phyloP scores from a whole-genome alignment of 2,113 vertebrate genomes.

The Lycocorax pyrrhopterus region DNA sequence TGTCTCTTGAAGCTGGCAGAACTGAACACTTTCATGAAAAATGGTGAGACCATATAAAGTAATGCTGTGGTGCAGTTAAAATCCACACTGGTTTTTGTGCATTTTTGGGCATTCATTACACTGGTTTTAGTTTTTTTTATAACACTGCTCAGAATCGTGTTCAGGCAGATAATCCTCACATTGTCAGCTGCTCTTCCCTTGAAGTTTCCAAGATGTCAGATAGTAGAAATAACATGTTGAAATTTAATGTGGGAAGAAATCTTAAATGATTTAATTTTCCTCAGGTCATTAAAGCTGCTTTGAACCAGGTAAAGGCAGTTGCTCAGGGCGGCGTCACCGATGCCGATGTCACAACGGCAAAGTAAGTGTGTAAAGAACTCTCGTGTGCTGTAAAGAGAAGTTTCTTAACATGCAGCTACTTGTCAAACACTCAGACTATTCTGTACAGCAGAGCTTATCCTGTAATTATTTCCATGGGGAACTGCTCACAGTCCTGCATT shows the following conservation, averaged over 20 bases:
- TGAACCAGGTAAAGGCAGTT: constrained; percentile 82
- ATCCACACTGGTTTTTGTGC: not conserved
- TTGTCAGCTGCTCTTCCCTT: not conserved
- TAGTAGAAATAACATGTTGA: not conserved
- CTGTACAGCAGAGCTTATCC: not conserved
- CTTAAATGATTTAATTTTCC: not conserved
- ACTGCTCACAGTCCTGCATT: not conserved
- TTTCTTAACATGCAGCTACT: not conserved
- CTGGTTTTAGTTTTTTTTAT: not conserved
- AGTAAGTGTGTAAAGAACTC: constrained; percentile 76
- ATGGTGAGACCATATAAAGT: not conserved
- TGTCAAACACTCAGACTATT: not conserved
- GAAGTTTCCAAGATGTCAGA: not conserved
- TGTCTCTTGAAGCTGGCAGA: not conserved
- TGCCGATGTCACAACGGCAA: constrained; percentile 84
- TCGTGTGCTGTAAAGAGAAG: not conserved
- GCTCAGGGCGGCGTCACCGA: constrained; percentile 82
- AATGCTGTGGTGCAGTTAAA: not conserved
- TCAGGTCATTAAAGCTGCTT: constrained; percentile 88
- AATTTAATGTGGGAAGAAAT: not conserved
- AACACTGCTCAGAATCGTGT: not conserved
- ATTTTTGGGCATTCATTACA: not conserved
- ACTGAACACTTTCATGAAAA: not conserved
- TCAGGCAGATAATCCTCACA: not conserved
- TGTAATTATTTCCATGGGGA: not conserved